Evolutionary conservation across 2,113 vertebrate genomes (phyloP), one percentile per base, ranked within the genome.

Genomic region (Geococcyx californianus): DNA sequence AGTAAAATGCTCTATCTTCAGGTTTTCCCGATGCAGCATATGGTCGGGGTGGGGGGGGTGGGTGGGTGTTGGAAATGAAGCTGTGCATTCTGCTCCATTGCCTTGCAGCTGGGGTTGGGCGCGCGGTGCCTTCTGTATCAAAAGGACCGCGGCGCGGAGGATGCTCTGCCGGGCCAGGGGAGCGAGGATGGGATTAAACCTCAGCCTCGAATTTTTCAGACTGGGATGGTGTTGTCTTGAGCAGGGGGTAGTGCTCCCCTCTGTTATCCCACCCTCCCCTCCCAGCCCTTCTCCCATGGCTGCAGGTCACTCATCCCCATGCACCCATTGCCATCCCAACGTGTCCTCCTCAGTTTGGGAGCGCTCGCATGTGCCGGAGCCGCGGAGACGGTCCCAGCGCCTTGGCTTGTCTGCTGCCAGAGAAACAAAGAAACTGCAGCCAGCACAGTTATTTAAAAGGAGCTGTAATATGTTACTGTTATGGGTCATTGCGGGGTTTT

Each of bases 381-480:
- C 10, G 6, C 6, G 28, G 64, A 29, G 75, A n/a, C 14, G 21
- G 58, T 80, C 58, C 81, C 90, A 36, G 69, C 34, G 29, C 60
- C 75, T 88, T 59, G 28, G 55, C 90, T 94, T 45, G 79, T 95
- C 96, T 95, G 89, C 93, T 97, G 85, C 94, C 90, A 13, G 88
- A 94, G 96, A 94, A 95, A 97, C 90, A 94, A 96, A 93, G 91
- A 77, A 69, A 69, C 74, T 81, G 78, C 93, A 73, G 87, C 76
- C 16, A 80, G 70, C 86, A 88, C 58, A 75, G 94, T 97, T 97
- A 97, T 96, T 98, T 97, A 97, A 82, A 90, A 92, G 96, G 94
- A 92, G 91, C 88, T 82, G 69, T 97, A 97, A 96, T 97, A 97
- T 93, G 97, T 98, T 97, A 97, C 84, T 96, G 97, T 98, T 98